A percentile compares a stretch with the other conserved stretches of the same genome.
Evolutionary conservation across 2,113 vertebrate genomes (phyloP).

Genomic region (Prietella phreatophila): DNA sequence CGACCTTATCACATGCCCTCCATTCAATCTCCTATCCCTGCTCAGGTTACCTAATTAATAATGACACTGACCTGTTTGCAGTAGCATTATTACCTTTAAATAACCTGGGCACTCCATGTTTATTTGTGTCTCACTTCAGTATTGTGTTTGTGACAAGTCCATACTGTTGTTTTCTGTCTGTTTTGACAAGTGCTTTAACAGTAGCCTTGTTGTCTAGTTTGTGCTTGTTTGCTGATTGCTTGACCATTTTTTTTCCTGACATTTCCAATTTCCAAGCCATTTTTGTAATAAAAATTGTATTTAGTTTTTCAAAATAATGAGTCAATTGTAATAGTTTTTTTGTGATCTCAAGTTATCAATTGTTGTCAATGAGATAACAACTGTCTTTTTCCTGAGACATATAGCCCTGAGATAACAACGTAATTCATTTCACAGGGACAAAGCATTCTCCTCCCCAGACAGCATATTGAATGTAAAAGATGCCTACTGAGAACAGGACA

Average conservation of each 20-base stretch:
- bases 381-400: neutral
- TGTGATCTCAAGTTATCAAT: neutral
- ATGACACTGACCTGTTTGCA: neutral
- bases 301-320: neutral
- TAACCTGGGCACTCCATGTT: too few species aligned
- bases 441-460: neutral
- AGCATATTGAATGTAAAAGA: neutral
- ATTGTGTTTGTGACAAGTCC: neutral
- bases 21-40: neutral
- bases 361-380: neutral
- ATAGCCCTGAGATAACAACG: neutral
- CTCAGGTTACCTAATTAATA: neutral
- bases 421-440: conserved; percentile 6
- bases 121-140: neutral
- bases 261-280: neutral
- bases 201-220: neutral
- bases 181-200: neutral
- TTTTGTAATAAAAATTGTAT: neutral
- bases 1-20: neutral
- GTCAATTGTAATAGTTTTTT: neutral
- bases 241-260: neutral
- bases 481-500: too few species aligned
- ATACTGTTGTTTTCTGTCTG: neutral
- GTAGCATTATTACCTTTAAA: neutral
- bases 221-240: neutral